Conservation (phyloP, 2,888 invertebrate species). For the Drosophila kuntzei region DNA sequence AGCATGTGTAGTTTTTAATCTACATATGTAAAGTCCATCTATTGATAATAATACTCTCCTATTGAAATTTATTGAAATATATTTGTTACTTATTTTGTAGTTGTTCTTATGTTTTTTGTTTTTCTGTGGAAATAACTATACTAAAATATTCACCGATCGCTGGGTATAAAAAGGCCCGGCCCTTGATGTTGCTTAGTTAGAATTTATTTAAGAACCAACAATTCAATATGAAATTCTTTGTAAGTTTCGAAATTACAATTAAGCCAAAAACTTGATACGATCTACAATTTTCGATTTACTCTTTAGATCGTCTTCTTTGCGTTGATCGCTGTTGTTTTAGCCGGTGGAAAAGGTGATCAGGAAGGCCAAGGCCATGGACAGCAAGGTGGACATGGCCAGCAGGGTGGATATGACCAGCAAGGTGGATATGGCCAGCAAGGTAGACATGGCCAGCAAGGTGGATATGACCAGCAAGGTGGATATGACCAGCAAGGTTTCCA, state of each 20-base stretch:
- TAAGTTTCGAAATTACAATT: constrained; percentile 39
- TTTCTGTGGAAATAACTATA: not conserved
- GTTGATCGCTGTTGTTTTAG: constrained; percentile 62
- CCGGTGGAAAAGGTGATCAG: constrained; percentile 36
- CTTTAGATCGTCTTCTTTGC: constrained; percentile 65
- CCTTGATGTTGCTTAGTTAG: constrained; percentile 32
- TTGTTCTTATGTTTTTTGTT: constrained; percentile 25
- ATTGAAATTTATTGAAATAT: not conserved
- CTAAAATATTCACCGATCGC: not conserved
- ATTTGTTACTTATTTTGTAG: constrained; percentile 27
- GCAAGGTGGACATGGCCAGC: constrained; percentile 45
- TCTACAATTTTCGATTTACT: not conserved
- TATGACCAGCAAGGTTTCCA: not conserved
- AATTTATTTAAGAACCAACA: constrained; percentile 35
- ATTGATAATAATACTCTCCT: not conserved
- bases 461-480: not conserved
- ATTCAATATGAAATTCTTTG: constrained; percentile 68
- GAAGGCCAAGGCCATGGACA: constrained; percentile 42
- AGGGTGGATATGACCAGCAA: constrained; percentile 34
- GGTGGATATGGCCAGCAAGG: constrained; percentile 31
- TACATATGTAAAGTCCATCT: not conserved
- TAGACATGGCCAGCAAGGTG: constrained; percentile 28
- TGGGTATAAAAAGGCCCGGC: constrained; percentile 51
- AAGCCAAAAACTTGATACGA: not conserved
- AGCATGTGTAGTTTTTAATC: not conserved